These are phyloP conservation scores for Aleiodes leptofemur DNA, from an alignment of 2,888 invertebrate genomes.

Conservation along the genomic window DNA sequence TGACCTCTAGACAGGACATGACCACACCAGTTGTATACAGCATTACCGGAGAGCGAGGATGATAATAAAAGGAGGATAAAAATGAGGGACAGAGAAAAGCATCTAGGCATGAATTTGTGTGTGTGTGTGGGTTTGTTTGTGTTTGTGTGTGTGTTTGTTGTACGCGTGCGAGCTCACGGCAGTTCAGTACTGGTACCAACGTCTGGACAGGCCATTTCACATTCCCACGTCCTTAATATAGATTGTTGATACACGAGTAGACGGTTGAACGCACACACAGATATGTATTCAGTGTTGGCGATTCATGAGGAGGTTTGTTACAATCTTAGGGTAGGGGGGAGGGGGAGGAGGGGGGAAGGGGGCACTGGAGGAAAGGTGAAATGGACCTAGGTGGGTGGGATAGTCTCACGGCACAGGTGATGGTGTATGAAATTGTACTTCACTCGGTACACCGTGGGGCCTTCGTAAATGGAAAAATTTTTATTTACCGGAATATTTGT, in stretches of 20 bases:
- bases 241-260: conserved; percentile 65
- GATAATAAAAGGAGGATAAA: conserved; percentile 27
- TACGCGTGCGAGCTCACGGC: conserved; percentile 17
- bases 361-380: conserved; percentile 51
- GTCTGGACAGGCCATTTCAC: conserved; percentile 65
- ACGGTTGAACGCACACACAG: conserved; percentile 53
- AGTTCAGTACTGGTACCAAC: conserved; percentile 40
- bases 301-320: conserved; percentile 35
- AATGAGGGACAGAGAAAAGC: conserved; percentile 29
- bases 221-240: conserved; percentile 72
- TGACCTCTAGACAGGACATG: conserved; percentile 44
- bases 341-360: not conserved
- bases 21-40: conserved; percentile 32
- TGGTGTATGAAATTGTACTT: conserved; percentile 25
- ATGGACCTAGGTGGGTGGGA: conserved; percentile 46
- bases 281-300: conserved; percentile 33
- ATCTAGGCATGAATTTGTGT: conserved; percentile 21
- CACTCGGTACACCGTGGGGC: conserved; percentile 6
- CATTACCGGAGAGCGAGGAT: conserved; percentile 6
- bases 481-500: conserved; percentile 2
- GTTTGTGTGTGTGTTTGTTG: no score
- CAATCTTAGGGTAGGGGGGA: not conserved
- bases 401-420: conserved; percentile 39
- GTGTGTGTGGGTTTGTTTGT: not conserved
- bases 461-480: conserved; percentile 23